A percentile compares a stretch with the other conserved stretches of the same genome.
These are phyloP conservation scores for Heliconius congener DNA, from an alignment of 1,140 invertebrate genomes.

Conservation along the genomic window DNA sequence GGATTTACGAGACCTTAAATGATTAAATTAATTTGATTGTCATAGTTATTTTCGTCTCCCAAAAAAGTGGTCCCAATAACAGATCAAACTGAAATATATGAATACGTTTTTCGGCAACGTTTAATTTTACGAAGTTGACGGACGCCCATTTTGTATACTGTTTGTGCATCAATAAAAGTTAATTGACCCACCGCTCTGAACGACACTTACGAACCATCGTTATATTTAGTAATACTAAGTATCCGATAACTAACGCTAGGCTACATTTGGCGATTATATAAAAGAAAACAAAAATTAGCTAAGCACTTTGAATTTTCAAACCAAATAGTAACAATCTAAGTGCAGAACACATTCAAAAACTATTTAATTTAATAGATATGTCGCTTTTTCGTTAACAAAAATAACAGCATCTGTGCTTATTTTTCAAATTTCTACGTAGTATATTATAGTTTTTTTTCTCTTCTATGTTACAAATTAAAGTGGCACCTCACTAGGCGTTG, in stretches of 20 bases:
- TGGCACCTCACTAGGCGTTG: conserved; percentile 25
- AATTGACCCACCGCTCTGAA: conserved; percentile 43
- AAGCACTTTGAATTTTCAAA: conserved; percentile 26
- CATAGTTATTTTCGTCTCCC: background rate
- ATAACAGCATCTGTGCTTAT: conserved; percentile 52
- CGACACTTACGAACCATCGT: conserved; percentile 39
- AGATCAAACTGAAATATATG: conserved; percentile 13
- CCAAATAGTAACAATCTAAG: conserved; percentile 24
- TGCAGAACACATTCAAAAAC: conserved; percentile 38
- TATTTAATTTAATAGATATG: conserved; percentile 47
- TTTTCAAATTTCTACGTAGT: conserved; percentile 46
- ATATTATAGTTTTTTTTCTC: background rate
- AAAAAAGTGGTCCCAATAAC: conserved; percentile 25
- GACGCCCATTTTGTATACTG: conserved; percentile 14
- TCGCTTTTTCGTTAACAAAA: conserved; percentile 56
- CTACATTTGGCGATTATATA: conserved; percentile 47
- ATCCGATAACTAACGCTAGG: conserved; percentile 38
- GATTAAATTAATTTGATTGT: background rate
- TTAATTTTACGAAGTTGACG: background rate
- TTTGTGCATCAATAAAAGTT: conserved; percentile 47
- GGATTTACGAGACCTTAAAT: too few relatives aligned
- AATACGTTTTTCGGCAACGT: background rate
- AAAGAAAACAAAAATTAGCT: conserved; percentile 27
- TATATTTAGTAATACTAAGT: conserved; percentile 43
- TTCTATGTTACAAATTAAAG: conserved; percentile 5